Evolutionary conservation across 2,888 invertebrate species (phyloP), one percentile per base, ranked within the genome.

Genomic region (Xestobium rufovillosum): DNA sequence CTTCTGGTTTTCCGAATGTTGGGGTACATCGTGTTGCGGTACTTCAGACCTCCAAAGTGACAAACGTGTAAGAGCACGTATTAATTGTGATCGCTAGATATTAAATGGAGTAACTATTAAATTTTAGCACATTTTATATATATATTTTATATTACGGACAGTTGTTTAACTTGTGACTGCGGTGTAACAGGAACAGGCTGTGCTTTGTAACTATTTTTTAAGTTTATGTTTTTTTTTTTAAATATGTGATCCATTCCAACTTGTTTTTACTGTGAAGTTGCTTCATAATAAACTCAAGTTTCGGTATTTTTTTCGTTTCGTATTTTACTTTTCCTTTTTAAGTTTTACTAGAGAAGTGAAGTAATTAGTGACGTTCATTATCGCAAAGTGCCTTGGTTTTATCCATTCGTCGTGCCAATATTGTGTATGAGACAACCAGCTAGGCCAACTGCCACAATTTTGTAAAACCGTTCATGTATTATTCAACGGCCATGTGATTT

Each of bases 11-110:
- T 83, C 66, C 73, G 83, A 47, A 68, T 76, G 36, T 67, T 83
- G 44, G 83, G 83, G 45, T 84, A 84, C 62, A 66, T 80, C 47
- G 82, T 83, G 44, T 67, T 84, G 50, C 75, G 83, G 49, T 82
- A 77, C 59, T 72, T 79, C 57, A 73, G 79, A 51, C 71, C 76
- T 57, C 78, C 79, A 49, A 78, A 79, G 69, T 76, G 70, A 72
- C 59, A 30, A 35, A 4, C 12, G 13, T 14, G 23, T 39, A 34
- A 40, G 38, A 40, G 23, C 31, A 23, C 8, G n/a, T 8, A 8
- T 23, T n/a, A 8, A 8, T 23, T 23, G 8, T 23, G 8, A n/a
- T 23, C n/a, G 23, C 8, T 23, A 41, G 37, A 26, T 13, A 13
- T 13, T n/a, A 3, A 8, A n/a, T 14, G 19, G 25, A 31, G 27